These are phyloP conservation scores for Lomographa bimaculata DNA, from an alignment of 2,888 invertebrate genomes.

Conservation along the genomic window DNA sequence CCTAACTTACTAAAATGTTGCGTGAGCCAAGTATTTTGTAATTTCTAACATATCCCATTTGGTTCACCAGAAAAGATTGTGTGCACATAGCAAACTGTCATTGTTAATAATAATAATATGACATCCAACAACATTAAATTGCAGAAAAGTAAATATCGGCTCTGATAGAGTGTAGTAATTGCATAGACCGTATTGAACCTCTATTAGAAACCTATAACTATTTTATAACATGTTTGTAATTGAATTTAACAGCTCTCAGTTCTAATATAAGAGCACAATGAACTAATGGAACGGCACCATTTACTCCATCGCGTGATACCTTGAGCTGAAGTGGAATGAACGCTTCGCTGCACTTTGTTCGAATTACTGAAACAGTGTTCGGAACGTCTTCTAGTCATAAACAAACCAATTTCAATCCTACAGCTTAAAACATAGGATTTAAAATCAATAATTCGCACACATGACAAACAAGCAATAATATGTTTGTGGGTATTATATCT, in stretches of 20 bases:
- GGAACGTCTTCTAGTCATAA: constrained; percentile 11
- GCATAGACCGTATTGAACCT: too few relatives aligned
- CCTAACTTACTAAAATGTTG: too few relatives aligned
- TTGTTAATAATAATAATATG: too few relatives aligned
- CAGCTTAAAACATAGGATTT: background rate
- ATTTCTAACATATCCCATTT: too few relatives aligned
- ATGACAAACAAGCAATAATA: constrained; percentile 2
- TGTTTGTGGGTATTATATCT: too few relatives aligned
- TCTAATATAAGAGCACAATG: constrained; percentile 15
- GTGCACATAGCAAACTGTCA: too few relatives aligned
- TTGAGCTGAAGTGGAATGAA: constrained; percentile 37
- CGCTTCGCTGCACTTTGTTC: constrained; percentile 41
- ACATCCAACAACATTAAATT: too few relatives aligned
- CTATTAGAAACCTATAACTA: too few relatives aligned
- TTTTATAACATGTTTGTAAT: constrained; percentile 3
- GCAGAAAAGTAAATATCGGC: too few relatives aligned
- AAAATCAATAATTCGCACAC: background rate
- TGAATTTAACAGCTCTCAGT: constrained; percentile 8
- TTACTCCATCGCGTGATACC: constrained; percentile 39
- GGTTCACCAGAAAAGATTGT: too few relatives aligned
- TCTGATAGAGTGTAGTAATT: too few relatives aligned
- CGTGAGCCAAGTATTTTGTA: too few relatives aligned
- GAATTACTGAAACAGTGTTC: constrained; percentile 33
- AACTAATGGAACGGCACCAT: constrained; percentile 28
- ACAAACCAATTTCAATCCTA: constrained; percentile 5